Percentiles rank a stretch among this genome's conserved stretches.
These are phyloP conservation scores for Eonycteris spelaea DNA, from an alignment of 2,113 vertebrate species.

Conservation along the genomic window DNA sequence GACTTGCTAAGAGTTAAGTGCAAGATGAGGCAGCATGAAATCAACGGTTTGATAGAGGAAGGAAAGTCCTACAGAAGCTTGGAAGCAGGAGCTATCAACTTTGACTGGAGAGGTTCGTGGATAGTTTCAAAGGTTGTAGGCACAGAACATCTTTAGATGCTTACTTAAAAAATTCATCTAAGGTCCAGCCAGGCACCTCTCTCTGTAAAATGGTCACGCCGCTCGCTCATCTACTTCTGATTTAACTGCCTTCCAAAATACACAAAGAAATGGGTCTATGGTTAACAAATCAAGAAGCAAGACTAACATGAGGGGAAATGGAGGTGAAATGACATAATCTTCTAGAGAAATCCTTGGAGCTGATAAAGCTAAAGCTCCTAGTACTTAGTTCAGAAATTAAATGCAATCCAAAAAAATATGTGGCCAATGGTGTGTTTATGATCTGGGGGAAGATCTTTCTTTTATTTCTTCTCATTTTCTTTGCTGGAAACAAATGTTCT, in stretches of 20 bases:
- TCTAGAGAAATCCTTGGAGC: background rate
- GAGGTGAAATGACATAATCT: background rate
- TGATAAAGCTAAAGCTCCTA: background rate
- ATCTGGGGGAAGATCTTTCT: background rate
- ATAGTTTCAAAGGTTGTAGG: background rate
- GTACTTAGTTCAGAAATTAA: background rate
- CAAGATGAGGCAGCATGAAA: background rate
- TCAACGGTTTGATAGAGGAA: background rate
- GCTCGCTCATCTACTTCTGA: background rate
- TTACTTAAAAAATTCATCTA: background rate
- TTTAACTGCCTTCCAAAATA: background rate
- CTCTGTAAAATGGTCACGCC: background rate
- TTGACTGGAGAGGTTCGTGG: background rate
- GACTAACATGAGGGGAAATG: background rate
- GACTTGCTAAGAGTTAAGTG: background rate
- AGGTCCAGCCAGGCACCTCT: background rate
- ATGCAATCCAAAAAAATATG: background rate
- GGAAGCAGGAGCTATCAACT: background rate
- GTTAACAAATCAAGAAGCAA: background rate
- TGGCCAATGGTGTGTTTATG: background rate
- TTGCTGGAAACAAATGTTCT: slow-evolving; percentile 1
- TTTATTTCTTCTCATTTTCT: background rate
- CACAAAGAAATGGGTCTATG: background rate
- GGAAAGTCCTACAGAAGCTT: background rate
- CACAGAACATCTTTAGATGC: background rate